These are phyloP conservation scores for Cremastinae sp. DNA, from an alignment of 2,888 invertebrate genomes.

Conservation along the genomic window DNA sequence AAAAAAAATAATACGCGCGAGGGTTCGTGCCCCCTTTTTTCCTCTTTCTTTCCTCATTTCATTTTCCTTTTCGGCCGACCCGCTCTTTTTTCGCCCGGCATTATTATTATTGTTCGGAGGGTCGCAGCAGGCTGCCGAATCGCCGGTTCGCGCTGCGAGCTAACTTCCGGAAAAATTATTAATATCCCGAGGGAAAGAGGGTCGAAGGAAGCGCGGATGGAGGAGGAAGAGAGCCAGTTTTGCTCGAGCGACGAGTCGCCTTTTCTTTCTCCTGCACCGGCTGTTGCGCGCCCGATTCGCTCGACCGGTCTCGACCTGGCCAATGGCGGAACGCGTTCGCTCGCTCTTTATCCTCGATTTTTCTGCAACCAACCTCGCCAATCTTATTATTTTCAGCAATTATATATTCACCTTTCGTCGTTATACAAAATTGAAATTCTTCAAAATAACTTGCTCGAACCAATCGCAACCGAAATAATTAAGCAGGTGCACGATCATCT, in stretches of 20 bases:
- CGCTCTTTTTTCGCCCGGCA: conserved; percentile 24
- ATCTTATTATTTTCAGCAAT: too few relatives aligned
- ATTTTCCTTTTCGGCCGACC: conserved; percentile 13
- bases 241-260: conserved; percentile 18
- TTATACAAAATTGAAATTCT: too few relatives aligned
- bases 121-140: conserved; percentile 16
- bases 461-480: too few relatives aligned
- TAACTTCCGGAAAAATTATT: conserved; percentile 78
- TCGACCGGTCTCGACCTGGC: conserved; percentile 65
- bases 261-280: conserved; percentile 53
- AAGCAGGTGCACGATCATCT: too few relatives aligned
- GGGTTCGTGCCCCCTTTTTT: conserved; percentile 24
- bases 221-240: conserved; percentile 34
- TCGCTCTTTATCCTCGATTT: conserved; percentile 1
- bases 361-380: too few relatives aligned
- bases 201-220: conserved; percentile 53
- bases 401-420: too few relatives aligned
- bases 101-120: conserved; percentile 42
- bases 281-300: conserved; percentile 66
- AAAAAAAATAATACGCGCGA: conserved; percentile 37
- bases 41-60: conserved; percentile 6
- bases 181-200: conserved; percentile 74
- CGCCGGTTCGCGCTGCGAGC: conserved; percentile 53
- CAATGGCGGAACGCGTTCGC: conserved; percentile 44
- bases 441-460: too few relatives aligned